These are phyloP conservation scores for Notolabrus celidotus DNA, from an alignment of 2,797 vertebrate species.

Conservation along the genomic window DNA sequence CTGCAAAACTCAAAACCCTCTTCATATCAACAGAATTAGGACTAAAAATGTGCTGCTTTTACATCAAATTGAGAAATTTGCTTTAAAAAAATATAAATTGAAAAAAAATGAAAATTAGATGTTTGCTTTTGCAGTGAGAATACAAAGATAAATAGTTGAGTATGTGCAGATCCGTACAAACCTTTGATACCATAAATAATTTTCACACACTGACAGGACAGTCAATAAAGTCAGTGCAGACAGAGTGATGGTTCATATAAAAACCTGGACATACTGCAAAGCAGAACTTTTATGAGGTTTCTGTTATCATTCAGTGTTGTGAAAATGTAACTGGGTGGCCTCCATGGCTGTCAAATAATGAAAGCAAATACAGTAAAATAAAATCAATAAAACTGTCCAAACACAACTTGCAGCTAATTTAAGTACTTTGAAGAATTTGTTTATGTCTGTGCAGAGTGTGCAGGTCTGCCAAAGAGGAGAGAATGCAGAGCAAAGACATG, in stretches of 20 bases:
- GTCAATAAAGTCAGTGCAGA: slow-evolving; percentile 2
- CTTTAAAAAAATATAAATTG: no score
- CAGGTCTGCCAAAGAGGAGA: not conserved
- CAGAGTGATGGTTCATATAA: no score
- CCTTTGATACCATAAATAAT: not conserved
- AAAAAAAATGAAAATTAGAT: no score
- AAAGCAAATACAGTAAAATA: slow-evolving; percentile 9
- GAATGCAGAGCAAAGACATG: not conserved
- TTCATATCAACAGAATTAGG: not conserved
- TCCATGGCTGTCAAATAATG: slow-evolving; percentile 32
- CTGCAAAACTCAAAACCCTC: no score
- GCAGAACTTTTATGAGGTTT: slow-evolving; percentile 28
- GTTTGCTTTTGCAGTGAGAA: no score
- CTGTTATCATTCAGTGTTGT: slow-evolving; percentile 33
- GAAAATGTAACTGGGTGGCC: slow-evolving; percentile 35
- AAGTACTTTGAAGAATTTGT: not conserved
- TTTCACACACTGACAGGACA: slow-evolving; percentile 5
- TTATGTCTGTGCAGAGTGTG: not conserved
- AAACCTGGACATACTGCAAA: not conserved
- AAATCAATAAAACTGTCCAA: slow-evolving; percentile 49
- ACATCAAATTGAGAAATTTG: not conserved
- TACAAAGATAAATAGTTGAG: no score
- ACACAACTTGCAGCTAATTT: slow-evolving; percentile 21
- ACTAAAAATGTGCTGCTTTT: not conserved
- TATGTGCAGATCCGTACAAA: not conserved